Conservation (phyloP, 2,888 invertebrate species). For the Taenaris catops region DNA sequence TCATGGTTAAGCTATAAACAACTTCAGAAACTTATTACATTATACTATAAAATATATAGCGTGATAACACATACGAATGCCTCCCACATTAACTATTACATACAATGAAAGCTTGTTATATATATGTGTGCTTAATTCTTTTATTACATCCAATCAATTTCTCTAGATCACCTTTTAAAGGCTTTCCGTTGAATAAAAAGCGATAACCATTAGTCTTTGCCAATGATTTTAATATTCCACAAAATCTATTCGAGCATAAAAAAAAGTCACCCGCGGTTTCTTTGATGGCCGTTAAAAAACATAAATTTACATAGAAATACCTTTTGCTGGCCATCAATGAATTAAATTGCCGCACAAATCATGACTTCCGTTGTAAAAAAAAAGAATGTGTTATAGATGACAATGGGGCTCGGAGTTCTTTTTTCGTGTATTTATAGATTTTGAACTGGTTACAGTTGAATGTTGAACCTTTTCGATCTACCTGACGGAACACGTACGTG, state of each 20-base stretch:
- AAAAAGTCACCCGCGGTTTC: slow-evolving; percentile 36
- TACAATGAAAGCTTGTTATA: too few relatives aligned
- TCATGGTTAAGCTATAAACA: too few relatives aligned
- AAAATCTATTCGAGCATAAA: slow-evolving; percentile 5
- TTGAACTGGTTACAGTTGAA: slow-evolving; percentile 23
- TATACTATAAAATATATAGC: too few relatives aligned
- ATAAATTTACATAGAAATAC: slow-evolving; percentile 56
- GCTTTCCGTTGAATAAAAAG: too few relatives aligned
- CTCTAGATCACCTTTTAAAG: too few relatives aligned
- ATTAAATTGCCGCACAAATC: slow-evolving; percentile 42
- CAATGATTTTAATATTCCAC: slow-evolving; percentile 4
- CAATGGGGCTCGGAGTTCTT: slow-evolving; percentile 15
- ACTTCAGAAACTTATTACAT: not conserved
- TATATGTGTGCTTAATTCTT: not conserved
- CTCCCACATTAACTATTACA: too few relatives aligned
- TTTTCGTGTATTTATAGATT: slow-evolving; percentile 23
- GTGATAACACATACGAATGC: too few relatives aligned
- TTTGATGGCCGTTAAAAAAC: slow-evolving; percentile 40
- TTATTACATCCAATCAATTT: too few relatives aligned
- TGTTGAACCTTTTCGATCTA: slow-evolving; percentile 23
- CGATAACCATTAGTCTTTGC: not conserved
- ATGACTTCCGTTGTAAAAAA: slow-evolving; percentile 48
- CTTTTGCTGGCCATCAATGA: slow-evolving; percentile 49
- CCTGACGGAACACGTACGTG: slow-evolving; percentile 25
- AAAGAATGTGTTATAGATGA: slow-evolving; percentile 20